Evolutionary conservation across 1,140 invertebrate species (phyloP).

Genomic region (Agraylea sexmaculata): DNA sequence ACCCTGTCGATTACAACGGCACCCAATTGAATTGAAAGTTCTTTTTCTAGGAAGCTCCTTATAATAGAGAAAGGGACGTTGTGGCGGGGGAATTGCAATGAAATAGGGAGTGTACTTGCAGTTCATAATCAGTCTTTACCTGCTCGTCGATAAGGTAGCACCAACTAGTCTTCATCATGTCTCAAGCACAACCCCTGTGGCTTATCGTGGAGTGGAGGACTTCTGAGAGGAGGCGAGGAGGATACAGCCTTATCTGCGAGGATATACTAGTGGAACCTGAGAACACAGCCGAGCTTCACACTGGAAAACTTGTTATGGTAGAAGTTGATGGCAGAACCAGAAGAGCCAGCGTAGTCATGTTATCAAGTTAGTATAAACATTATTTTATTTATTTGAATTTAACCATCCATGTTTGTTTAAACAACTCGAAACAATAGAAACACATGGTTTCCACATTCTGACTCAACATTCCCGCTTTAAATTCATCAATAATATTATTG

Average conservation of each 20-base stretch:
- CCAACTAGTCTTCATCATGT: neutral
- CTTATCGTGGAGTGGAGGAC: slow-evolving; percentile 17
- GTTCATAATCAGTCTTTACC: neutral
- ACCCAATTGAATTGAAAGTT: neutral
- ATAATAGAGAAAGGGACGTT: neutral
- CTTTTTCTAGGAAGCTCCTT: neutral
- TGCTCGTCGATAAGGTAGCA: neutral
- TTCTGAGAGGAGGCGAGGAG: slow-evolving; percentile 8
- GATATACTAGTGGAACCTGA: slow-evolving; percentile 10
- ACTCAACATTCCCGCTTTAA: neutral
- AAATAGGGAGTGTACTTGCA: neutral
- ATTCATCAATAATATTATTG: neutral
- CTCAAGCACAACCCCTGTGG: slow-evolving; percentile 9
- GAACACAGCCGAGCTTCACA: slow-evolving; percentile 14
- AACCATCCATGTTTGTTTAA: neutral
- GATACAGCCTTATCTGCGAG: slow-evolving; percentile 13
- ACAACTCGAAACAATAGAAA: slow-evolving; percentile 8
- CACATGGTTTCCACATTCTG: slow-evolving; percentile 2
- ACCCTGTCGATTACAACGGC: neutral
- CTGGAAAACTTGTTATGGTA: slow-evolving; percentile 15
- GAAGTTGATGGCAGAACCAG: slow-evolving; percentile 1
- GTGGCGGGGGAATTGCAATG: neutral
- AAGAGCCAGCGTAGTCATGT: slow-evolving; percentile 16
- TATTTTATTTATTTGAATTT: neutral
- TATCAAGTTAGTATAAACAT: slow-evolving; percentile 12